Base-by-base conservation (phyloP, 2,888 invertebrate species). In the Protodeltote pygarga region DNA sequence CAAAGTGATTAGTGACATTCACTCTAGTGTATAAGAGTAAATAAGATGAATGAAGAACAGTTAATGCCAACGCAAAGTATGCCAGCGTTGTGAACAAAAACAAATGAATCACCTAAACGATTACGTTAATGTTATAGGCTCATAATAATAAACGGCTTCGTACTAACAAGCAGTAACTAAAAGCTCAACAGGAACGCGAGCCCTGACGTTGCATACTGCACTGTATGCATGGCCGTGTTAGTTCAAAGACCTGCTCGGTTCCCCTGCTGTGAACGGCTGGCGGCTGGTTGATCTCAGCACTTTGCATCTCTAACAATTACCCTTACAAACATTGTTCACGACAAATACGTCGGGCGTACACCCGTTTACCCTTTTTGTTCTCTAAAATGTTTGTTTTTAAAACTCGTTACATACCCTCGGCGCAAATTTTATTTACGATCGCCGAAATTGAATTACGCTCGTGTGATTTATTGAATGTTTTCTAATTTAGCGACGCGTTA, bases 231-330 rank as follows among this genome's bases (percentile, higher is more conserved):
- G 34, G 14, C 20, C 21, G 44, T 41, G 35, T 44, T 77, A 75
- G 81, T 79, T 80, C 78, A 81, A 78, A 83, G 81, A 77, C 77
- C 75, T 68, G 65, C 58, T 66, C 25, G 65, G 67, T 61, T 72
- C 76, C n/a, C 75, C 77, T 71, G 76, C 65, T 57, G 67, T 51
- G 71, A 49, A 65, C 67, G 65, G 59, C 53, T 49, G 64, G 62
- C 74, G 80, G 77, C 77, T 79, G 79, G 77, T 76, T 81, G 82
- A 84, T 86, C 84, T 83, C 83, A 73, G 72, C 77, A 81, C 82
- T 87, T 86, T 87, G 82, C 86, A 87, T 87, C 80, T 82, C 83
- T 83, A 85, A 87, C 87, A 87, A 89, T 88, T 87, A 85, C 85
- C 83, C 81, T 69, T 53, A 73, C 75, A 73, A 76, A 84, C 79